Evolutionary conservation across 2,113 vertebrate genomes (phyloP).

Genomic region (Orycteropus afer): DNA sequence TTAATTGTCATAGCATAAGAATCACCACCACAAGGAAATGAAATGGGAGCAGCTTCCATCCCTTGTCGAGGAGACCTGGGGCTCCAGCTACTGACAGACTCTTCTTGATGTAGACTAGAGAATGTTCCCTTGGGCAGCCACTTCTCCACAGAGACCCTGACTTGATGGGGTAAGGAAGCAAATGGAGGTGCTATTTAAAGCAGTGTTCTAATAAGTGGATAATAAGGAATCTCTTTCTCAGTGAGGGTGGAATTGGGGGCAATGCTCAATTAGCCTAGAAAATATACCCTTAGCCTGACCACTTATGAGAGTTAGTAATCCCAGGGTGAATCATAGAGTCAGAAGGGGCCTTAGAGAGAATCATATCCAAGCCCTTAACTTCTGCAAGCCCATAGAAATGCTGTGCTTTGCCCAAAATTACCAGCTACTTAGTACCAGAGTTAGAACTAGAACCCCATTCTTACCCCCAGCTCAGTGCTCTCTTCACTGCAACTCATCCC

Average conservation of each 20-base stretch:
- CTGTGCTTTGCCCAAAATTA: neutral
- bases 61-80: neutral
- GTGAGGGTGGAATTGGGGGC: conserved; percentile 63
- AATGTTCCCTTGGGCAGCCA: conserved; percentile 66
- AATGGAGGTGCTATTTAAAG: conserved; percentile 84
- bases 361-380: neutral
- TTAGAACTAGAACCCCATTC: accelerated
- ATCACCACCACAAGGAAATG: conserved; percentile 41
- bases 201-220: conserved; percentile 75
- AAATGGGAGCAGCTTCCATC: conserved; percentile 65
- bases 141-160: conserved; percentile 70
- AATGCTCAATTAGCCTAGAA: conserved; percentile 79
- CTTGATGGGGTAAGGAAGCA: conserved; percentile 77
- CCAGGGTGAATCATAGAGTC: accelerated
- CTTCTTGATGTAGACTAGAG: conserved; percentile 62
- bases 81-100: conserved; percentile 50
- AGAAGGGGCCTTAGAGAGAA: neutral
- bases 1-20: conserved; percentile 73
- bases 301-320: neutral
- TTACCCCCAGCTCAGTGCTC: neutral
- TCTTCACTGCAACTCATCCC: neutral
- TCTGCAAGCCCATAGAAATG: accelerated
- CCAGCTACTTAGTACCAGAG: neutral
- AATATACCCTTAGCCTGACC: neutral
- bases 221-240: conserved; percentile 64